A percentile compares a stretch with the other conserved stretches of the same genome.
Conservation (phyloP, 2,888 invertebrate genomes). For the Mellilla xanthometata region DNA sequence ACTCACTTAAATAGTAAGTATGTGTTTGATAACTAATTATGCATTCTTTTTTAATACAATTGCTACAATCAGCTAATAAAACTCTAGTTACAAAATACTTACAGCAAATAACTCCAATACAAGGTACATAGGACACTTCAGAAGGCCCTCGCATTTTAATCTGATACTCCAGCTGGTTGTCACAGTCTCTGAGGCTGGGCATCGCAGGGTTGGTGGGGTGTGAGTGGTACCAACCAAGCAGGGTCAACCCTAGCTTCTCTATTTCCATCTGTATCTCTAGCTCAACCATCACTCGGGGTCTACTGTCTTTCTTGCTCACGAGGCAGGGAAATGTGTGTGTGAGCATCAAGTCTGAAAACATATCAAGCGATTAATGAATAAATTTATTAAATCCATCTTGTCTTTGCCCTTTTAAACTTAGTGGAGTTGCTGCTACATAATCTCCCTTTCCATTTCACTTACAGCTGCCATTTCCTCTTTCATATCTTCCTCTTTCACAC, state of each 20-base stretch:
- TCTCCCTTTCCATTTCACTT: no score
- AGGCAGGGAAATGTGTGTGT: slow-evolving; percentile 95
- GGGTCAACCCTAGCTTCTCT: slow-evolving; percentile 89
- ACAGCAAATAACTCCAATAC: slow-evolving; percentile 96
- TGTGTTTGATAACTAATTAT: no score
- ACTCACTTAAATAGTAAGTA: no score
- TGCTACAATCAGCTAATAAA: no score
- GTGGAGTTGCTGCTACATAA: no score
- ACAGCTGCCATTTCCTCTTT: no score
- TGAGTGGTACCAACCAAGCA: slow-evolving; percentile 98
- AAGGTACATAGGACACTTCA: slow-evolving; percentile 96
- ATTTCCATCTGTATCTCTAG: slow-evolving; percentile 92
- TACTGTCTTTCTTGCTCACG: slow-evolving; percentile 90
- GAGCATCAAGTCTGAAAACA: slow-evolving; percentile 88
- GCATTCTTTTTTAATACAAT: no score
- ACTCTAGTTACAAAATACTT: slow-evolving; percentile 66
- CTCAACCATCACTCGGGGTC: slow-evolving; percentile 89
- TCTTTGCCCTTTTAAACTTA: no score
- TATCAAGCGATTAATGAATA: no score
- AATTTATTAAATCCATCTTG: no score
- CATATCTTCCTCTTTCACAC: no score
- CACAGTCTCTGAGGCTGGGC: slow-evolving; percentile 94
- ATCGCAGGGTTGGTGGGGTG: slow-evolving; percentile 94
- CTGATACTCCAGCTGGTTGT: slow-evolving; percentile 96
- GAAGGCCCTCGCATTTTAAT: slow-evolving; percentile 96